Base-by-base conservation (phyloP, 2,113 vertebrate species). In the Gnathonemus longibarbis region DNA sequence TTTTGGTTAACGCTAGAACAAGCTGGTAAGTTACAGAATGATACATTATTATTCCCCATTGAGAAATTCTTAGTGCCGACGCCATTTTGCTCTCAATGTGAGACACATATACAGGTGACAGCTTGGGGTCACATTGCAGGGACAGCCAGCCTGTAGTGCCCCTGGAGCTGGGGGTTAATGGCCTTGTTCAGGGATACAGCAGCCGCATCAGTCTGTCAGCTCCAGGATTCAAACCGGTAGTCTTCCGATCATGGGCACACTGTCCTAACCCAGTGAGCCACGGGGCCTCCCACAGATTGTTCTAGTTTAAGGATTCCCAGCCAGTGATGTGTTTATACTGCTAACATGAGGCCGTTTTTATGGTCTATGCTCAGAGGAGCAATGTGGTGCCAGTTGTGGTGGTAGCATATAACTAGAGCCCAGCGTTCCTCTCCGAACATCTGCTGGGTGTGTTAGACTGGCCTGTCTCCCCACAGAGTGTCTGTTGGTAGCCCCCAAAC, bases 371-470 rank as follows among this genome's bases (percentile, higher is more conserved):
- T 39, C 49, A 58, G 77, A 15, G n/a, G 49, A 45, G 39, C n/a
- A 50, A 48, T 84, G 77, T 84, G 80, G 35, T 56, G 52, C 62
- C 74, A 31, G 21, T 27, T 19, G 74, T 45, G 13, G 24, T 9
- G 56, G 84, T 70, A 46, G 52, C 89, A 52, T 50, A 17, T 27
- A 52, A 35, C 27, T 74, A 19, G n/a, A 27, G 46, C 89, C 90
- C 90, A 92, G 6, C 3, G n/a, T 27, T 17, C 0, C 87, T n/a
- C 88, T 74, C 89, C 46, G 9, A 89, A 93, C 92, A 93, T 31
- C 74, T 49, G 5, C 86, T 70, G 45, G 92, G 90, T 13, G 90
- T 89, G 89, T 91, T 91, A 89, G 90, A 91, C 88, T 52, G 50
- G 50, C 31, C 48, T 45, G 21, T 74, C 88, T 66, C 21, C 74